Evolutionary conservation across 2,113 vertebrate genomes (phyloP).

Genomic region (Calypte anna): DNA sequence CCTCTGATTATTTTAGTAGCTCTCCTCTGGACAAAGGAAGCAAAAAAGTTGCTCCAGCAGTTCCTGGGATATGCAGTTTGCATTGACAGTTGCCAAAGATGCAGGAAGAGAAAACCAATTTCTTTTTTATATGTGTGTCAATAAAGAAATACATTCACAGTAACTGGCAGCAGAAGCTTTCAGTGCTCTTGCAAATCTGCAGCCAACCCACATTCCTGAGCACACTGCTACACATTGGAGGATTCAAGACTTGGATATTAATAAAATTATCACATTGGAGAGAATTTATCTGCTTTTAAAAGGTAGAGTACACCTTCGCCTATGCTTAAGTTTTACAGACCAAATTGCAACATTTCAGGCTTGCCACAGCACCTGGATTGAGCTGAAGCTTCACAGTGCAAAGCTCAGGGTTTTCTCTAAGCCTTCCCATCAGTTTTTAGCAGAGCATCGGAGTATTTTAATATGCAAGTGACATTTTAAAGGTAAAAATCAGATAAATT

Average conservation of each 20-base stretch:
- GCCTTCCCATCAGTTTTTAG: not conserved
- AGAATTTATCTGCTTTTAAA: not conserved
- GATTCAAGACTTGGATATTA: no score
- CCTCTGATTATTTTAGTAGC: no score
- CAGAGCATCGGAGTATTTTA: no score
- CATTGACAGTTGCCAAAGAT: not conserved
- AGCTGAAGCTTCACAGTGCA: not conserved
- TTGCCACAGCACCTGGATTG: rapidly evolving
- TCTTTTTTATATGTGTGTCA: not conserved
- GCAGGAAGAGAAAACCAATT: not conserved
- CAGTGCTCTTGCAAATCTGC: not conserved
- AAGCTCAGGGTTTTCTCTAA: not conserved
- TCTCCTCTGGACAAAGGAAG: not conserved
- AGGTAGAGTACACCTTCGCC: not conserved
- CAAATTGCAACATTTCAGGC: not conserved
- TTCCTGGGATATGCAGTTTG: not conserved
- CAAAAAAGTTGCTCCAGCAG: not conserved
- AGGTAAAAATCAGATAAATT: not conserved
- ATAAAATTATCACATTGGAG: not conserved
- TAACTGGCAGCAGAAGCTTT: not conserved
- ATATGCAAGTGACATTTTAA: not conserved
- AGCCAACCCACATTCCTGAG: not conserved
- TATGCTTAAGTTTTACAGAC: not conserved
- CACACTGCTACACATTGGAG: no score
- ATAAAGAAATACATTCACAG: not conserved